These are phyloP conservation scores for Chrysina gloriosa DNA, from an alignment of 2,888 invertebrate genomes.

Conservation along the genomic window DNA sequence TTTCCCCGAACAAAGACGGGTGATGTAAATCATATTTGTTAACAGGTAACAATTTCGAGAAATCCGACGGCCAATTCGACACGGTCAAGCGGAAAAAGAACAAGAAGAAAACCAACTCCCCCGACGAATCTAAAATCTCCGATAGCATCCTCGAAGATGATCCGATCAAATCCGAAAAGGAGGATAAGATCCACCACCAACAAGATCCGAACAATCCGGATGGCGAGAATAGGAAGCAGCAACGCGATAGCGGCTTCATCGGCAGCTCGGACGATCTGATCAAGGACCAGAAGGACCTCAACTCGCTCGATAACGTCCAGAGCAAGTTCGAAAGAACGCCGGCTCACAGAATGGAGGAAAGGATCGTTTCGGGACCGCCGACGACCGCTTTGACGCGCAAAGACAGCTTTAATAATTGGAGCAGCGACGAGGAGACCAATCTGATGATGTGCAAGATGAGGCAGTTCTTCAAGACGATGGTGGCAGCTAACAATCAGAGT, in stretches of 20 bases:
- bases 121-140: conserved; percentile 73
- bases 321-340: conserved; percentile 42
- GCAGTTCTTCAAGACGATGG: conserved; percentile 91
- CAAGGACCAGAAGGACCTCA: conserved; percentile 71
- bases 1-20: too few species aligned
- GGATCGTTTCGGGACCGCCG: conserved; percentile 60
- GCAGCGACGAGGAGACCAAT: conserved; percentile 93
- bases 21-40: too few species aligned
- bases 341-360: conserved; percentile 20
- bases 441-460: conserved; percentile 96
- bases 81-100: conserved; percentile 86
- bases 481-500: conserved; percentile 71
- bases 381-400: conserved; percentile 78
- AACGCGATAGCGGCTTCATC: conserved; percentile 88
- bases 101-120: conserved; percentile 74
- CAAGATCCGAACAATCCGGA: conserved; percentile 65
- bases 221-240: conserved; percentile 79
- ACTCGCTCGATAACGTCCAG: conserved; percentile 39
- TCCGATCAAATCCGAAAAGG: conserved; percentile 73
- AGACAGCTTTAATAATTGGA: conserved; percentile 94
- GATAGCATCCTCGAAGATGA: conserved; percentile 67
- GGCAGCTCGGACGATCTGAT: conserved; percentile 89
- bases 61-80: conserved; percentile 81
- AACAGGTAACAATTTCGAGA: conserved; percentile 76
- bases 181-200: conserved; percentile 77